These are phyloP conservation scores for Eciton burchellii DNA, from an alignment of 1,140 invertebrate genomes.

Conservation along the genomic window DNA sequence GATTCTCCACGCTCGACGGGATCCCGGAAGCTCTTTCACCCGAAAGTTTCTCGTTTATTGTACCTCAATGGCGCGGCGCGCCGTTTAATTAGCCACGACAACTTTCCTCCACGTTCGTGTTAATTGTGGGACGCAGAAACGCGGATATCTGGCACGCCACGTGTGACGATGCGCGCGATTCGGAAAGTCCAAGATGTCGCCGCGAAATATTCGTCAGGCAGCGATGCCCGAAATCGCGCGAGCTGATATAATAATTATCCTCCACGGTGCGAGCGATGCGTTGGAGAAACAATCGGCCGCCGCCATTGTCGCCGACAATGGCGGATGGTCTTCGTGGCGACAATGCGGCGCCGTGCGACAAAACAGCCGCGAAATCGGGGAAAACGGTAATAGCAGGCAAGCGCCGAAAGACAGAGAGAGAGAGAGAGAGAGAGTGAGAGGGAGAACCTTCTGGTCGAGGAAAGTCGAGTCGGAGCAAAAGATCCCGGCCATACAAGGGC, in stretches of 20 bases:
- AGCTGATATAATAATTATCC: slow-evolving; percentile 44
- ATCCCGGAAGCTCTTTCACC: slow-evolving; percentile 20
- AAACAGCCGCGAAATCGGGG: slow-evolving; percentile 64
- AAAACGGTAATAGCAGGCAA: slow-evolving; percentile 51
- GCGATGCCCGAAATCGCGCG: background rate
- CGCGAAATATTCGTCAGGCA: background rate
- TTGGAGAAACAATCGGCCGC: slow-evolving; percentile 51
- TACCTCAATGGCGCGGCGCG: background rate
- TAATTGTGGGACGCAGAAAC: background rate
- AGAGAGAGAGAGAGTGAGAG: slow-evolving; percentile 6
- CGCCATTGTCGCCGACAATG: slow-evolving; percentile 45
- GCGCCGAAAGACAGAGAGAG: slow-evolving; percentile 1
- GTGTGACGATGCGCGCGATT: background rate
- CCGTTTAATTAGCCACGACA: slow-evolving; percentile 34
- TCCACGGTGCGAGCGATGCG: slow-evolving; percentile 32
- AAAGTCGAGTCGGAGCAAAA: slow-evolving; percentile 60
- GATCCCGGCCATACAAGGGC: slow-evolving; percentile 64
- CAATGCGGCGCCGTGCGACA: slow-evolving; percentile 46
- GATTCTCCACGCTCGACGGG: slow-evolving; percentile 1
- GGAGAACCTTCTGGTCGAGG: slow-evolving; percentile 44
- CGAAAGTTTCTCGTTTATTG: slow-evolving; percentile 44
- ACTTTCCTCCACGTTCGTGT: slow-evolving; percentile 39
- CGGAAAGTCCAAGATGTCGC: background rate
- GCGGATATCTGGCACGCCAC: background rate
- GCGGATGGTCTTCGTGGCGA: slow-evolving; percentile 40